A percentile compares a stretch with the other conserved stretches of the same genome.
These are phyloP conservation scores for Tragulus kanchil DNA, from an alignment of 2,113 vertebrate genomes.

Conservation along the genomic window DNA sequence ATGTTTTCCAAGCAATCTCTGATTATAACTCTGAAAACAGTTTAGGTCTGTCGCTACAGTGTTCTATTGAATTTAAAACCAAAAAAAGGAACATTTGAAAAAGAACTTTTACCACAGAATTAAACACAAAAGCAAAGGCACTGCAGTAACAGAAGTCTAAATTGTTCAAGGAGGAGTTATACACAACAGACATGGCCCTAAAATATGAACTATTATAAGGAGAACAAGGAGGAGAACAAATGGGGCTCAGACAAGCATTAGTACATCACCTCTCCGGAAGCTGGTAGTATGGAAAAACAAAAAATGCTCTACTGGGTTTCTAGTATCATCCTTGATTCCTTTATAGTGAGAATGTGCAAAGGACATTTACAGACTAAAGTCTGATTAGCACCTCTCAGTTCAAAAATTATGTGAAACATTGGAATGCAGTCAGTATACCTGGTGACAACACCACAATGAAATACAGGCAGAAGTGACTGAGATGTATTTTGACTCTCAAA, in stretches of 20 bases:
- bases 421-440: neutral
- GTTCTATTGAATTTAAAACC: slow-evolving; percentile 7
- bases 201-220: neutral
- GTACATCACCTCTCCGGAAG: neutral
- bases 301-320: neutral
- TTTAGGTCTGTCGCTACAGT: slow-evolving; percentile 5
- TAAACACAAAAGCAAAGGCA: slow-evolving; percentile 40
- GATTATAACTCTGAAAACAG: neutral
- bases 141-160: neutral
- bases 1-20: slow-evolving; percentile 22
- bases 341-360: neutral
- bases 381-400: neutral
- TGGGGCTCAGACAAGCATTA: neutral
- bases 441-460: slow-evolving; percentile 2
- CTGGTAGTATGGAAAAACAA: neutral
- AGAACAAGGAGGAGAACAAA: neutral
- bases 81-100: neutral
- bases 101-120: slow-evolving; percentile 38
- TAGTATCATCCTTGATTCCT: neutral
- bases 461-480: neutral
- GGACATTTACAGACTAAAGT: neutral
- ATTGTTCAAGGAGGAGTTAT: neutral
- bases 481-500: neutral
- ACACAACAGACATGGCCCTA: neutral
- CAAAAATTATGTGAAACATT: slow-evolving; percentile 4